Evolutionary conservation across 2,888 invertebrate genomes (phyloP), one percentile per base, ranked within the genome.

Genomic region (Lamellibrachia satsuma): DNA sequence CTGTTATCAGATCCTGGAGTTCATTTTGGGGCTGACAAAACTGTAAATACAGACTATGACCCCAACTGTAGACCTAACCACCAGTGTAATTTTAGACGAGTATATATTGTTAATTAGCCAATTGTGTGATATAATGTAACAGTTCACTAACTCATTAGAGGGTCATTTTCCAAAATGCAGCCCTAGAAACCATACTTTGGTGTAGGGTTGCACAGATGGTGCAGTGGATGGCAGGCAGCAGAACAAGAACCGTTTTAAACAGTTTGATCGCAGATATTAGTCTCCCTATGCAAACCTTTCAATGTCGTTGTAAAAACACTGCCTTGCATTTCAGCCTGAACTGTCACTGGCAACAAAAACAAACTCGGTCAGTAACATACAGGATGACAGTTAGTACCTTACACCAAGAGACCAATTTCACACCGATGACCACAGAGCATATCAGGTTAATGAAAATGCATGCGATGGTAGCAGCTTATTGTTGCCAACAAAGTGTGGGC

Each of bases 111-210:
- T 75, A 75, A 75, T 75, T 75, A 75, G 75, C 15, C 75, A 75
- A 75, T 75, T 75, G 75, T 75, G n/a, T n/a, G n/a, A 75, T 75
- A 75, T 75, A 4, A 75, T 75, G 75, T 75, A 75, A 75, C 75
- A 75, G 22, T 15, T 75, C 75, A 22, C 75, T 6, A 75, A 75
- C 75, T 75, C 75, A 75, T 75, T 75, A 75, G n/a, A n/a, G 75
- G 75, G 75, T 75, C 75, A 75, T 75, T 75, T 75, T 75, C 75
- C n/a, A 15, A 75, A 75, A 75, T 75, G 75, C 75, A 75, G 75
- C 75, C 75, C 22, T 75, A 75, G 22, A 75, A 75, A 75, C 75
- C 22, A 75, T n/a, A 75, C 2, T 75, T n/a, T n/a, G 1, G 22
- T 75, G 75, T 22, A 15, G 6, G 75, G 75, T 75, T 75, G 75